Percentiles rank a stretch among this genome's conserved stretches.
Conservation (phyloP, 2,113 vertebrate species). For the Copsychus sechellarum region DNA sequence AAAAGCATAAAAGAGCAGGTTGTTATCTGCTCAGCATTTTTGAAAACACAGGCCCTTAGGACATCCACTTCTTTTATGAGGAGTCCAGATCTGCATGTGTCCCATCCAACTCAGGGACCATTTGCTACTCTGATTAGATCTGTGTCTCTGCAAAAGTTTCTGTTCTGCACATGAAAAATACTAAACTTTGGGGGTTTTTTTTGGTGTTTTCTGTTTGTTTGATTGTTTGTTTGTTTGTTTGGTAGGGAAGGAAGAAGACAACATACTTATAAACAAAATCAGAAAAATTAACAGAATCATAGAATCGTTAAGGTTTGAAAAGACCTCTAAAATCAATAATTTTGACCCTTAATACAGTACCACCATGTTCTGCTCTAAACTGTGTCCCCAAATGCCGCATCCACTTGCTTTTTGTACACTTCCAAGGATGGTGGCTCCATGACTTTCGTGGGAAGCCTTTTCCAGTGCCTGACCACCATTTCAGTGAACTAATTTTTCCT, state of each 20-base stretch:
- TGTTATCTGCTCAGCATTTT: background rate
- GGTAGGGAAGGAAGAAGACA: fast-evolving
- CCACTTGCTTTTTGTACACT: background rate
- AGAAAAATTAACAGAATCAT: background rate
- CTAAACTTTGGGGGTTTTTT: background rate
- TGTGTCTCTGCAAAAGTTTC: background rate
- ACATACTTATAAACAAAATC: background rate
- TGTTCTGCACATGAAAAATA: background rate
- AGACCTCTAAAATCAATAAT: background rate
- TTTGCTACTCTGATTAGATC: background rate
- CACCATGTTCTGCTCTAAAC: background rate
- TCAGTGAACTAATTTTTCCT: background rate
- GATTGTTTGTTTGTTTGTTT: too few species aligned
- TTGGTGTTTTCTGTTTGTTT: too few species aligned
- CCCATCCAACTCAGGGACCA: background rate
- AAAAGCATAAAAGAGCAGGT: background rate
- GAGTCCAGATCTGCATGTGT: background rate
- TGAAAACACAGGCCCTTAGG: background rate
- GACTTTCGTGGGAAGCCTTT: background rate
- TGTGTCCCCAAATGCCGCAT: background rate
- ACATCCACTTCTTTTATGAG: background rate
- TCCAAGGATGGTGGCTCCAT: background rate
- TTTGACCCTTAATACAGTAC: background rate
- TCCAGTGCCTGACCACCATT: background rate
- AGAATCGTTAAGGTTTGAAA: background rate